A percentile compares a stretch with the other conserved stretches of the same genome.
Conservation (phyloP, 2,888 invertebrate species). For the Tenthredo mesomela region DNA sequence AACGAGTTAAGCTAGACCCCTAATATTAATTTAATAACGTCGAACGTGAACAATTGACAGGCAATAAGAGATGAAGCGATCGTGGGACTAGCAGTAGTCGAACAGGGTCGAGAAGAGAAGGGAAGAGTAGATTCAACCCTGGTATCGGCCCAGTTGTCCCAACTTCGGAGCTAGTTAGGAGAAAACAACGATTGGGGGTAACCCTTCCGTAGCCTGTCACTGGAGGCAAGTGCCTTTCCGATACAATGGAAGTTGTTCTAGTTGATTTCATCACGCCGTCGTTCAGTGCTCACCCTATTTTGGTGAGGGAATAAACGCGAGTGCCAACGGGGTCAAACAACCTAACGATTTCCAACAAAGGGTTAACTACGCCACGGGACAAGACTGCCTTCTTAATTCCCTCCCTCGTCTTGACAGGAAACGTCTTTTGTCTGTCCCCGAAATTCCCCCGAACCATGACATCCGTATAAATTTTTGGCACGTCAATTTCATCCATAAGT, state of each 20-base stretch:
- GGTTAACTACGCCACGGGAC: slow-evolving; percentile 36
- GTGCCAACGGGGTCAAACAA: slow-evolving; percentile 67
- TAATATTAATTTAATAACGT: slow-evolving; percentile 77
- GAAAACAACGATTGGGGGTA: slow-evolving; percentile 57
- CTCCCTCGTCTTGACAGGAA: slow-evolving; percentile 20
- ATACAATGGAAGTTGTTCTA: slow-evolving; percentile 74
- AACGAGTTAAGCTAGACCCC: slow-evolving; percentile 60
- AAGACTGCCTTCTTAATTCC: slow-evolving; percentile 47
- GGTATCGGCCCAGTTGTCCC: slow-evolving; percentile 34
- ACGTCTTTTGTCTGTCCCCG: slow-evolving; percentile 37
- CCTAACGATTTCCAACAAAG: slow-evolving; percentile 69
- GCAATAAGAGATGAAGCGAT: slow-evolving; percentile 58
- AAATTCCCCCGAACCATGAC: background rate
- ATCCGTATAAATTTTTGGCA: background rate
- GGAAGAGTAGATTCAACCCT: slow-evolving; percentile 23
- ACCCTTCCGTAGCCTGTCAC: slow-evolving; percentile 75
- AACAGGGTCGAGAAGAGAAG: slow-evolving; percentile 51
- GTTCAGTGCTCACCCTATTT: slow-evolving; percentile 65
- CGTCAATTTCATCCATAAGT: background rate
- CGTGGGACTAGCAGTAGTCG: slow-evolving; percentile 16
- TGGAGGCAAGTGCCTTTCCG: slow-evolving; percentile 69
- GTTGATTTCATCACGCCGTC: slow-evolving; percentile 76
- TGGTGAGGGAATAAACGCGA: slow-evolving; percentile 66
- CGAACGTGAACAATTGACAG: slow-evolving; percentile 75
- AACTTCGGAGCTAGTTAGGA: slow-evolving; percentile 51